A percentile compares a stretch with the other conserved stretches of the same genome.
Conservation (phyloP, 2,797 vertebrate genomes). For the Bradypus variegatus region DNA sequence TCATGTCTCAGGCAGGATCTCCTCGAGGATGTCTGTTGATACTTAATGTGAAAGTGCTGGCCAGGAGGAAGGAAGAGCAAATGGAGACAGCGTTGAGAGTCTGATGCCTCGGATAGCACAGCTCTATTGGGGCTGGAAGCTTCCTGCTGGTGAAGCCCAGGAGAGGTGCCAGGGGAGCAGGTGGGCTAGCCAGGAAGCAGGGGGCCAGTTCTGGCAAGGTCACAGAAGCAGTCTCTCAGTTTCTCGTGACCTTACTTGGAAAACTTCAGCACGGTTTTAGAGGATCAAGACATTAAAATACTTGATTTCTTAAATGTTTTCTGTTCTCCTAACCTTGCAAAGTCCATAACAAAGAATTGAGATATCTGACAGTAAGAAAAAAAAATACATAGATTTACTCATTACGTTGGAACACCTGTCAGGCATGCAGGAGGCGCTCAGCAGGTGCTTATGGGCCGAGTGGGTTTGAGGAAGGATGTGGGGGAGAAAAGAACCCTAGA, state of each 20-base stretch:
- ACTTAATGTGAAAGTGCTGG: not conserved
- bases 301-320: not conserved
- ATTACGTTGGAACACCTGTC: not conserved
- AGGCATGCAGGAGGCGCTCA: not conserved
- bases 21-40: not conserved
- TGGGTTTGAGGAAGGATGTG: not conserved
- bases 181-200: not conserved
- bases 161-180: not conserved
- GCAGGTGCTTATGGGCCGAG: not conserved
- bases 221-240: not conserved
- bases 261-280: not conserved
- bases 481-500: not conserved
- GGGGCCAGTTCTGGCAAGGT: not conserved
- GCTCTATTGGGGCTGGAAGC: not conserved
- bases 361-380: slow-evolving; percentile 50
- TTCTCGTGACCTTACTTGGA: not conserved
- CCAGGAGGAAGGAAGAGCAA: not conserved
- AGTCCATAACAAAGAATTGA: slow-evolving; percentile 45
- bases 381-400: slow-evolving; percentile 40
- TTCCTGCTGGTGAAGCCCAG: not conserved
- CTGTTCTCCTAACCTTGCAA: not conserved
- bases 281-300: not conserved
- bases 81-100: not conserved
- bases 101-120: not conserved
- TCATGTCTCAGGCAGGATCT: not conserved